phyloP scores from a whole-genome alignment of 37 sponge, comb jelly and placozoan genomes.

The Ianthella basta region DNA sequence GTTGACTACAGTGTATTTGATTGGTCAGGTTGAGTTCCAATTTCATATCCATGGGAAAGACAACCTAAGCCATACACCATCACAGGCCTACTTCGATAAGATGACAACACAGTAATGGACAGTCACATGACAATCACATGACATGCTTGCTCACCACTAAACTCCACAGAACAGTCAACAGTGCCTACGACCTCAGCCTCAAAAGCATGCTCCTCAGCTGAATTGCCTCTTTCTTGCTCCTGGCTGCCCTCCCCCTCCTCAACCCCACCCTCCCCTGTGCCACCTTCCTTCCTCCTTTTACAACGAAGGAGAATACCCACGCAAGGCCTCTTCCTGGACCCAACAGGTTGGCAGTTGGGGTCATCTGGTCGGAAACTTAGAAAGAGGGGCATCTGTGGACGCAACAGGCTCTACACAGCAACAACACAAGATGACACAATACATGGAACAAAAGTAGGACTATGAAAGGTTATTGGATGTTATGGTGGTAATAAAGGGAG shows the following conservation, averaged over 20 bases:
- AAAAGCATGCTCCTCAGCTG: constrained; percentile 26
- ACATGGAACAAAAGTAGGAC: not conserved
- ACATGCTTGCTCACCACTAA: constrained; percentile 51
- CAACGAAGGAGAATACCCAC: constrained; percentile 34
- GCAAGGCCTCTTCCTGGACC: constrained; percentile 29
- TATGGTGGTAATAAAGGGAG: too few relatives aligned
- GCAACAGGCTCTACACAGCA: constrained; percentile 24
- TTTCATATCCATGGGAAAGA: too few relatives aligned
- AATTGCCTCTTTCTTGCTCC: not conserved
- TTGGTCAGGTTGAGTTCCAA: too few relatives aligned
- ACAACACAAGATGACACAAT: not conserved
- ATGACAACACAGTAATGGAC: too few relatives aligned
- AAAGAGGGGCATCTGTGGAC: constrained; percentile 28
- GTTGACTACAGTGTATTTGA: too few relatives aligned
- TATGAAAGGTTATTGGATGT: too few relatives aligned
- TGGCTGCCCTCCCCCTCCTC: not conserved
- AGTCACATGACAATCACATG: too few relatives aligned
- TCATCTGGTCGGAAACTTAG: constrained; percentile 71
- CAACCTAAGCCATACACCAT: too few relatives aligned
- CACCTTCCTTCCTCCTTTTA: constrained; percentile 10
- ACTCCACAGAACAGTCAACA: constrained; percentile 52
- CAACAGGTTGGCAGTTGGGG: constrained; percentile 54
- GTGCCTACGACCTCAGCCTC: constrained; percentile 52
- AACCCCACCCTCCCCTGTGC: not conserved
- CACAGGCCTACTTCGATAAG: too few relatives aligned